Evolutionary conservation across 92 coral and sea anemone genomes (phyloP).

Genomic region (Epizoanthus rinbou): DNA sequence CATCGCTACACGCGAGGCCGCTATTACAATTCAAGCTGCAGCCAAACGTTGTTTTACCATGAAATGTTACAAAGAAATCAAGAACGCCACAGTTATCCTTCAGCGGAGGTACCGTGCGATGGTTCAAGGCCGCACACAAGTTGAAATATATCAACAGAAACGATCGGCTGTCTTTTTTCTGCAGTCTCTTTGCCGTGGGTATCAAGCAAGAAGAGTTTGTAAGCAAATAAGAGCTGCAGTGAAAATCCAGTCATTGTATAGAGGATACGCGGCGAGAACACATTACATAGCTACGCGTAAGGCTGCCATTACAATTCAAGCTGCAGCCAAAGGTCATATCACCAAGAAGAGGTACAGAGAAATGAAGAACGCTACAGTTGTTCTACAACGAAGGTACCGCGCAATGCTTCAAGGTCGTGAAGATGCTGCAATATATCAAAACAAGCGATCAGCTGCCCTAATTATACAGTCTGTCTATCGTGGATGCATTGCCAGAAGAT

Average conservation of each 20-base stretch:
- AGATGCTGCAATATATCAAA: conserved; percentile 31
- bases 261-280: conserved; percentile 61
- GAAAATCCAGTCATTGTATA: conserved; percentile 59
- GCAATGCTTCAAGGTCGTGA: conserved; percentile 27
- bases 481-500: conserved; percentile 62
- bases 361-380: conserved; percentile 55
- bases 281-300: conserved; percentile 46
- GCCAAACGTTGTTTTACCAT: conserved; percentile 51
- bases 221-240: conserved; percentile 57
- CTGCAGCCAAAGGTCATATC: conserved; percentile 57
- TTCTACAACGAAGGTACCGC: conserved; percentile 62
- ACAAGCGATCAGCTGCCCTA: conserved; percentile 47
- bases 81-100: conserved; percentile 30
- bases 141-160: conserved; percentile 12
- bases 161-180: conserved; percentile 62
- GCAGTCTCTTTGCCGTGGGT: conserved; percentile 52
- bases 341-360: conserved; percentile 42
- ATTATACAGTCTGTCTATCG: conserved; percentile 55
- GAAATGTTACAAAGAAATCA: conserved; percentile 19
- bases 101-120: conserved; percentile 52
- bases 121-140: conserved; percentile 20
- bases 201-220: conserved; percentile 58
- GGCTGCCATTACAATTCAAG: conserved; percentile 64
- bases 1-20: conserved; percentile 32
- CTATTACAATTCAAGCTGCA: conserved; percentile 65